Base-by-base conservation (phyloP, 2,888 invertebrate genomes). In the Lasioglossum figueresi region DNA sequence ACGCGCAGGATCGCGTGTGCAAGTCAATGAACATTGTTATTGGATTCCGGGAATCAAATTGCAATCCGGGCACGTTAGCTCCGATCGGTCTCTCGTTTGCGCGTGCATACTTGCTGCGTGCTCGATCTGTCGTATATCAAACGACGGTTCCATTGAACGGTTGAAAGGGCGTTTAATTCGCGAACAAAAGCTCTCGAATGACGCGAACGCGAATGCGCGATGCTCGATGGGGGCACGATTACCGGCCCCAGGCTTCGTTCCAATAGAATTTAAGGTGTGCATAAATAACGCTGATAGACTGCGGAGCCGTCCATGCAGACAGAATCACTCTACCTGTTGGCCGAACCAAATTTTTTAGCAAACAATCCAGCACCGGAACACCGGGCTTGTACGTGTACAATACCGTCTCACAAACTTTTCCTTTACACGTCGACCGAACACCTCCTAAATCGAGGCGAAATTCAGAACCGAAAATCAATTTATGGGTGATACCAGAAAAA, bases 71-170 rank as follows among this genome's bases (percentile, higher is more conserved):
- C 80, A 59, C 79, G 63, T 78, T 68, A 76, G 82, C 82, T 79
- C 81, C 31, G 63, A 43, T 85, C 80, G 78, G 86, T 56, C 76
- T 56, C 76, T 66, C 76, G 75, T 81, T 77, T 82, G 75, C 76
- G 71, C 76, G 79, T 74, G 79, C 83, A 79, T 76, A 76, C 80
- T 78, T 77, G 75, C 80, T 80, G 79, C 74, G 79, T 73, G 83
- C 84, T 72, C 88, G 89, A 89, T 91, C 91, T 89, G 89, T 91
- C 91, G 91, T 91, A 91, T 91, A 90, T 91, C 87, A 89, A 88
- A 87, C 86, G 84, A 79, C 78, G 84, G 73, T 84, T 85, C 88
- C 76, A 91, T 88, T 90, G 85, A 88, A 71, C 87, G 82, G 77
- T 81, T 86, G 87, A 90, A 91, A 87, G 86, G 83, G 87, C 87